Percentiles rank a stretch among this genome's conserved stretches.
These are phyloP conservation scores for Dryobates pubescens DNA, from an alignment of 2,797 vertebrate species.

Conservation along the genomic window DNA sequence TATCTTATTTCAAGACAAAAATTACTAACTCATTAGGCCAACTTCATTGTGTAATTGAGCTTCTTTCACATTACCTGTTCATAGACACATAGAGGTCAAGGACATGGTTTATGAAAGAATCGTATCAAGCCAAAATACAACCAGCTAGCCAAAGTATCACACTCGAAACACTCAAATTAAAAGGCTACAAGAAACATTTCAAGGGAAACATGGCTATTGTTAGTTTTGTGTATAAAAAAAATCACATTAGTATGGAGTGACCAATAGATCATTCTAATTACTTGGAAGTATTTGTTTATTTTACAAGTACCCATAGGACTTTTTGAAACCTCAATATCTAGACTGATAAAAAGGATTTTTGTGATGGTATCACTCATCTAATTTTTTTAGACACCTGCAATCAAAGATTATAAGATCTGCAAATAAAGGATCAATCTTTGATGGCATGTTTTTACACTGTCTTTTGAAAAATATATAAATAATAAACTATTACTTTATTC, in stretches of 20 bases:
- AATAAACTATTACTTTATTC: background rate
- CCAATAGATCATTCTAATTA: background rate
- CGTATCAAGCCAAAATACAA: background rate
- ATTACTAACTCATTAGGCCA: background rate
- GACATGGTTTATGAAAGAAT: background rate
- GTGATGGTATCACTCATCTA: background rate
- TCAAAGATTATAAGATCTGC: background rate
- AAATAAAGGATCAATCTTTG: background rate
- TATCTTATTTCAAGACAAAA: background rate
- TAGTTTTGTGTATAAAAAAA: background rate
- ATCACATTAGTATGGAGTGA: background rate
- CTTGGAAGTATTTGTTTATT: background rate
- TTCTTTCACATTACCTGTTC: background rate
- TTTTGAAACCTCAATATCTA: background rate
- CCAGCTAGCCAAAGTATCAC: background rate
- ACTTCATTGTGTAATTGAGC: background rate
- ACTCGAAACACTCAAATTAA: background rate
- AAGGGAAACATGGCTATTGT: background rate
- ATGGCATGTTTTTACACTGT: background rate
- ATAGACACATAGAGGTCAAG: background rate
- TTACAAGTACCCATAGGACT: background rate
- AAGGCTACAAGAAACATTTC: background rate
- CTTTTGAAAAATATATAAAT: background rate
- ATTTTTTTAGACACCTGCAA: background rate
- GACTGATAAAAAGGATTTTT: background rate